Conservation (phyloP, 2,888 invertebrate species). For the Tetheella fluctuosa region DNA sequence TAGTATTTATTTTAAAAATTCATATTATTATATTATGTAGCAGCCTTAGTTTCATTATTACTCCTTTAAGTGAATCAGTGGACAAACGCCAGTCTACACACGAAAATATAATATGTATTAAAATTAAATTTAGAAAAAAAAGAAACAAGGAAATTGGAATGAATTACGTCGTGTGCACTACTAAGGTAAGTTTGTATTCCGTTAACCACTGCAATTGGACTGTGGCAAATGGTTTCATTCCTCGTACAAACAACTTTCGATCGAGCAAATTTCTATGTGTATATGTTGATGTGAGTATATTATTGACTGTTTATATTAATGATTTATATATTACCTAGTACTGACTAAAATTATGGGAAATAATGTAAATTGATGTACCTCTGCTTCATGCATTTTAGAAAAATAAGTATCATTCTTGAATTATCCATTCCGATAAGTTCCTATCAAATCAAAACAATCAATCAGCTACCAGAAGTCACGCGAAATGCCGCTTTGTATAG, state of each 20-base stretch:
- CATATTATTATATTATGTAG: no score
- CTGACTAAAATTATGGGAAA: not conserved
- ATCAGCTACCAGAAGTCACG: not conserved
- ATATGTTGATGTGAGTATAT: not conserved
- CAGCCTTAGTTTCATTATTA: no score
- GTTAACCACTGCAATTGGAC: slow-evolving; percentile 28
- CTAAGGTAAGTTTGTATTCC: slow-evolving; percentile 17
- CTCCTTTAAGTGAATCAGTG: not conserved
- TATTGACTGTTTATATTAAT: slow-evolving; percentile 5
- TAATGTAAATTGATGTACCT: no score
- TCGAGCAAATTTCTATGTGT: slow-evolving; percentile 17
- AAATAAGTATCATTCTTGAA: not conserved
- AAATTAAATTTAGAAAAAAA: not conserved
- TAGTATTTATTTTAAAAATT: no score
- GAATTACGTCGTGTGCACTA: slow-evolving; percentile 1
- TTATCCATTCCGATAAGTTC: not conserved
- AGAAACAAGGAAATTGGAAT: not conserved
- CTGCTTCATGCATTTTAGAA: not conserved
- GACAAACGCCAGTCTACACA: not conserved
- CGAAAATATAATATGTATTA: not conserved
- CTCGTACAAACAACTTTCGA: slow-evolving; percentile 26
- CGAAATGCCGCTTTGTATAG: no score
- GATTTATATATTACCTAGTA: not conserved
- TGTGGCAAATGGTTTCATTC: slow-evolving; percentile 23
- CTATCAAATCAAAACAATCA: not conserved